Evolutionary conservation across 1,140 invertebrate species (phyloP).

Genomic region (Lerema accius): DNA sequence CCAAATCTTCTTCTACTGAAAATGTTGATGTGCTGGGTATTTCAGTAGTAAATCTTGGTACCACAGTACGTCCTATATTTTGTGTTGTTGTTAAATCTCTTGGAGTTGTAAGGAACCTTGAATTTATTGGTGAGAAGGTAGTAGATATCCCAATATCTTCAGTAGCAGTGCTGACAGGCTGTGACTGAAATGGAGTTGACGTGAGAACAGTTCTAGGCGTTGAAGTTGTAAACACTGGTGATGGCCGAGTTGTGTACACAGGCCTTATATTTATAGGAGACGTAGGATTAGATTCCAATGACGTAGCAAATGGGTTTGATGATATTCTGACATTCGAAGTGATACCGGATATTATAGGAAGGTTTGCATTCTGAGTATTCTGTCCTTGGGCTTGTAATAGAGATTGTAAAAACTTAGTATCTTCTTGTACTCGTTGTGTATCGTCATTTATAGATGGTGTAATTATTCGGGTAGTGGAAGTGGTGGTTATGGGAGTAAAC

Average conservation of each 20-base stretch:
- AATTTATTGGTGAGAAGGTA: conserved; percentile 58
- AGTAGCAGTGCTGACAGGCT: conserved; percentile 43
- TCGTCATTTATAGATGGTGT: conserved; percentile 49
- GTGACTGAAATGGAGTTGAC: conserved; percentile 66
- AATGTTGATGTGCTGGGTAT: conserved; percentile 77
- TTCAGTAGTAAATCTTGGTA: conserved; percentile 61
- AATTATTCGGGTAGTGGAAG: conserved; percentile 39
- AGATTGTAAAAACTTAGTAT: conserved; percentile 57
- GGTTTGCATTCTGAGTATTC: conserved; percentile 47
- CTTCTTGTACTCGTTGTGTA: conserved; percentile 56
- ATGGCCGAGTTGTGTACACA: conserved; percentile 57
- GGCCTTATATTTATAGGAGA: conserved; percentile 65
- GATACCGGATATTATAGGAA: conserved; percentile 66
- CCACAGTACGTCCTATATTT: conserved; percentile 40
- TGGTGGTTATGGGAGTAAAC: conserved; percentile 39
- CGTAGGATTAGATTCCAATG: conserved; percentile 63
- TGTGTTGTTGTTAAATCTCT: conserved; percentile 38
- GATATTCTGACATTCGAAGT: conserved; percentile 74
- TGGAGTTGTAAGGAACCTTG: conserved; percentile 47
- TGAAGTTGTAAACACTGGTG: conserved; percentile 48
- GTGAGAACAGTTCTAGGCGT: conserved; percentile 55
- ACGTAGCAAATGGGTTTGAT: conserved; percentile 66
- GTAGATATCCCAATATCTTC: conserved; percentile 69
- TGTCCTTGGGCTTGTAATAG: conserved; percentile 57
- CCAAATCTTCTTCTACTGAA: conserved; percentile 81